phyloP scores from a whole-genome alignment of 1,140 invertebrate genomes.

The Stegodyphus dumicola region DNA sequence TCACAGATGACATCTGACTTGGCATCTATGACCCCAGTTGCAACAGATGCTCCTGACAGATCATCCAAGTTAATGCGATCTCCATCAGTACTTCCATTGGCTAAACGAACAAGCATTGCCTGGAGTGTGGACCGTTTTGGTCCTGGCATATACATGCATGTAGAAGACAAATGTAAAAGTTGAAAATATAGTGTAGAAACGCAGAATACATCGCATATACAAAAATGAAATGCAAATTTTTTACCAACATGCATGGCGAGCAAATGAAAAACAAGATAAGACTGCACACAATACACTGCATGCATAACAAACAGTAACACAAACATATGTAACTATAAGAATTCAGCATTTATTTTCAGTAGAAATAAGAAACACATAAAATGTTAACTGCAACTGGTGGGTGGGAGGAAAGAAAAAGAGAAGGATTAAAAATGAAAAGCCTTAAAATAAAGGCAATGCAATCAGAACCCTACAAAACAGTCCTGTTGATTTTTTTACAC shows the following conservation, averaged over 20 bases:
- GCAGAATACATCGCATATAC: conserved; percentile 14
- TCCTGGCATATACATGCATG: conserved; percentile 65
- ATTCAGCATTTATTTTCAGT: no score
- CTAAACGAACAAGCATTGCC: conserved; percentile 70
- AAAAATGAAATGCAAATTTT: conserved; percentile 29
- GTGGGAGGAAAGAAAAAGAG: no score
- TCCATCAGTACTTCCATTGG: conserved; percentile 66
- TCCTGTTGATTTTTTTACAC: no score
- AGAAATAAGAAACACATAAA: no score
- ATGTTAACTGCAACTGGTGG: no score
- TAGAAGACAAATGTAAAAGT: conserved; percentile 42
- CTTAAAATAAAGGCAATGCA: no score
- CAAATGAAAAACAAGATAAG: conserved; percentile 15
- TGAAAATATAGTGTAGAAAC: conserved; percentile 37
- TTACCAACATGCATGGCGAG: not conserved
- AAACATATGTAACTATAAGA: no score
- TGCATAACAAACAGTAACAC: not conserved
- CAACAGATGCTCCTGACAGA: conserved; percentile 38
- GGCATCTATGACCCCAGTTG: conserved; percentile 24
- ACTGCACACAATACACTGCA: not conserved
- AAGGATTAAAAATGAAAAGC: no score
- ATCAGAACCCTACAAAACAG: no score
- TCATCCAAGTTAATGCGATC: conserved; percentile 37
- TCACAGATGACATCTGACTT: conserved; percentile 33
- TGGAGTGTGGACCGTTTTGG: conserved; percentile 70